Conservation (phyloP, 2,113 vertebrate species). For the Dunckerocampus dactyliophorus region DNA sequence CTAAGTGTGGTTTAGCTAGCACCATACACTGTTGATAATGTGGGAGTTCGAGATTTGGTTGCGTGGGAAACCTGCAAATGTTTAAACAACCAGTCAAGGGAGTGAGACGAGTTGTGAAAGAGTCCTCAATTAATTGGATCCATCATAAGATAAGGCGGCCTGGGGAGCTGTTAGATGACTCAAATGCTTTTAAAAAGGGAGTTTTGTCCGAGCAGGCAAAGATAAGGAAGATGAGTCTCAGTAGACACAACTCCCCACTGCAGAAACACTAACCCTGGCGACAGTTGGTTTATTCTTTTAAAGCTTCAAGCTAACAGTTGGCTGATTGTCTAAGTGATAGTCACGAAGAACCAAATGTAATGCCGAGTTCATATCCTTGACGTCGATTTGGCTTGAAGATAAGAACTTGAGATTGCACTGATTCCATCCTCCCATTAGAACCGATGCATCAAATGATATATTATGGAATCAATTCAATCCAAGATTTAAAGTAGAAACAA, state of each 20-base stretch:
- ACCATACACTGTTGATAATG: conserved; percentile 13
- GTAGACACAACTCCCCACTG: conserved; percentile 34
- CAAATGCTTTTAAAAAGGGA: conserved; percentile 48
- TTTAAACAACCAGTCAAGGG: conserved; percentile 53
- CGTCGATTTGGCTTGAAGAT: not conserved
- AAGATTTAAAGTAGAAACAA: conserved; percentile 17
- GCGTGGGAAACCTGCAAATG: conserved; percentile 60
- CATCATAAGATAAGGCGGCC: conserved; percentile 67
- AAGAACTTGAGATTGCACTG: not conserved
- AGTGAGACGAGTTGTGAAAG: conserved; percentile 47
- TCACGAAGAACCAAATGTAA: not conserved
- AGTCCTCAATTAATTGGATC: conserved; percentile 66
- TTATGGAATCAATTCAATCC: conserved; percentile 12
- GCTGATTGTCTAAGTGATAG: conserved; percentile 17
- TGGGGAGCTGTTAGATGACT: conserved; percentile 42
- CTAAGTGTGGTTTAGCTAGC: conserved; percentile 31
- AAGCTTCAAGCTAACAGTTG: conserved; percentile 19
- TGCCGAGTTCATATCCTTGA: conserved; percentile 3
- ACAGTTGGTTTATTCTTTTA: conserved; percentile 22
- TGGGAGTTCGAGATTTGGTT: conserved; percentile 38
- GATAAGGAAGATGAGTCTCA: conserved; percentile 48
- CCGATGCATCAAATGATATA: conserved; percentile 8
- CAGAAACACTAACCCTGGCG: conserved; percentile 13
- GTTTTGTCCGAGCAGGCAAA: conserved; percentile 22
- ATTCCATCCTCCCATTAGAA: conserved; percentile 2